Evolutionary conservation across 2,888 invertebrate species (phyloP), one percentile per base, ranked within the genome.

Genomic region (Catotricha subobsoleta): DNA sequence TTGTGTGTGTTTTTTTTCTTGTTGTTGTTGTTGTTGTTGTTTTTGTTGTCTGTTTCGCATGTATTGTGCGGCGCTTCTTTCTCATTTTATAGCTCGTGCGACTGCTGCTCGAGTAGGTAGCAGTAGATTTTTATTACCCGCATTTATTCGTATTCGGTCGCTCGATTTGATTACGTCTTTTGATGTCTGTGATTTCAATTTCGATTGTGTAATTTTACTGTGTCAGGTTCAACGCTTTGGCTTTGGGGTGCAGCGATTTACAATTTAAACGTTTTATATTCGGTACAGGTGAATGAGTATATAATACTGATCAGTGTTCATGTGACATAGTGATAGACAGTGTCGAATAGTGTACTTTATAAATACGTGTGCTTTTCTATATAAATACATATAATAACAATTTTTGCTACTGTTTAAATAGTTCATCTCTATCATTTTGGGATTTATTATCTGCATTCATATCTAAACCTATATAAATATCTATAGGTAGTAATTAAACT

Each of bases 81-180:
- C 19, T 36, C 20, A 20, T 36, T 36, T 36, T 36, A 36, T 20
- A 20, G 36, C 36, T 36, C 20, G 35, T 15, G 35, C 35, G 36
- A 13, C 36, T 23, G 36, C 20, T 36, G 36, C 36, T 36, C 36
- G 36, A 25, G 41, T 36, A 29, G 41, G 35, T 28, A 35, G 35
- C 40, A 34, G 18, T 36, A 28, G 34, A 34, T 40, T 25, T 40
- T 40, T 29, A 40, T 40, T 40, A 33, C 30, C 25, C 40, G 25
- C 25, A 31, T 40, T 40, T 40, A 40, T 40, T 40, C 40, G 40
- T 40, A 40, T 23, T 31, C 40, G 40, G 40, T 40, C 40, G 40
- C 30, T 40, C 40, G 31, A 40, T 40, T 40, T 33, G 40, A 40
- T 40, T 40, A 40, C 39, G 39, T 39, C 39, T 29, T 39, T 39